phyloP scores from a whole-genome alignment of 2,113 vertebrate genomes.

The Atherinomorus stipes region DNA sequence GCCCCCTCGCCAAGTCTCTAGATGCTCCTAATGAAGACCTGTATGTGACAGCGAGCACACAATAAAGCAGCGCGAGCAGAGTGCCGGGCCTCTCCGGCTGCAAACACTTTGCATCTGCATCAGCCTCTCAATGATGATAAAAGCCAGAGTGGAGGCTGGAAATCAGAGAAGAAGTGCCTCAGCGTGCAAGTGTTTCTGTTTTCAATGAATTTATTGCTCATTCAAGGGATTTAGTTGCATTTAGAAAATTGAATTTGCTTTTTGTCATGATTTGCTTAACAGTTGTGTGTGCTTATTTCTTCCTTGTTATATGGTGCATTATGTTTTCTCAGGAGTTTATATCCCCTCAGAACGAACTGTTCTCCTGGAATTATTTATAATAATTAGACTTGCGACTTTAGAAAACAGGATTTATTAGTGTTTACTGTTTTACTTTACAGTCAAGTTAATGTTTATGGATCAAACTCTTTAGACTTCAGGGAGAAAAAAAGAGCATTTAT shows the following conservation, averaged over 20 bases:
- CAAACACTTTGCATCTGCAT: constrained; percentile 68
- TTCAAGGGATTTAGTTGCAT: constrained; percentile 49
- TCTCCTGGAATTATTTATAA: background rate
- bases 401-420: background rate
- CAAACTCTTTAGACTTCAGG: background rate
- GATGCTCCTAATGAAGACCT: constrained; percentile 81
- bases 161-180: constrained; percentile 51
- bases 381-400: background rate
- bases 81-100: constrained; percentile 33
- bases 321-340: constrained; percentile 32
- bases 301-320: constrained; percentile 27
- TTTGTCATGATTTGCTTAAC: constrained; percentile 28
- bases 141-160: constrained; percentile 57
- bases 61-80: constrained; percentile 63
- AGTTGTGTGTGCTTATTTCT: background rate
- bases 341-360: background rate
- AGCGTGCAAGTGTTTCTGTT: constrained; percentile 26
- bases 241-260: constrained; percentile 32
- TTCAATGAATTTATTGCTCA: constrained; percentile 32
- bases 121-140: constrained; percentile 57
- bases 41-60: constrained; percentile 66
- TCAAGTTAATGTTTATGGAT: background rate
- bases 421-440: background rate
- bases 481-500: background rate
- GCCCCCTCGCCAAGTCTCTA: constrained; percentile 72